These are phyloP conservation scores for Desmophyllum pertusum DNA, from an alignment of 92 coral and sea anemone species.

Conservation along the genomic window DNA sequence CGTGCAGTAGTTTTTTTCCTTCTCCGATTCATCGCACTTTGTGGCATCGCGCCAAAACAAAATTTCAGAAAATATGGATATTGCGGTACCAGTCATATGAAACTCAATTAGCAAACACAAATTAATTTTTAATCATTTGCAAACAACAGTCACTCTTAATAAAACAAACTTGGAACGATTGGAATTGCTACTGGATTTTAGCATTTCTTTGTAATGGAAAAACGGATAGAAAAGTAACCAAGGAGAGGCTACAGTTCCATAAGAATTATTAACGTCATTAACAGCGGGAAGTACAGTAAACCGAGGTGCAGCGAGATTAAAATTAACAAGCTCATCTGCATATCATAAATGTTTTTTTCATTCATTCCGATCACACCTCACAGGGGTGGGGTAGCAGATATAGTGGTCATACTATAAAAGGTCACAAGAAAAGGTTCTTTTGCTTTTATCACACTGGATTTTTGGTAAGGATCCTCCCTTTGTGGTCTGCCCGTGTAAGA, in stretches of 20 bases:
- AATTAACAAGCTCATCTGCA: not conserved
- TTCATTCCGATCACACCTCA: not conserved
- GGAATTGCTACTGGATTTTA: not conserved
- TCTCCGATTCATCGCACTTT: not conserved
- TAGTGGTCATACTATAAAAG: not conserved
- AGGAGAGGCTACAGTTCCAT: not conserved
- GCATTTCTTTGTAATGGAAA: not conserved
- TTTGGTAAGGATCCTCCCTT: no score
- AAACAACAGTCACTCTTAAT: conserved; percentile 14
- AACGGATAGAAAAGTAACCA: not conserved
- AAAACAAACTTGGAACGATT: not conserved
- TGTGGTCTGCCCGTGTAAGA: no score
- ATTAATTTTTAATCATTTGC: conserved; percentile 45
- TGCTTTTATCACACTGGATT: not conserved
- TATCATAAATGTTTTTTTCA: not conserved
- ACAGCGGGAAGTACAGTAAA: conserved; percentile 2
- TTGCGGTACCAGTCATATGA: conserved; percentile 1
- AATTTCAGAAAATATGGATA: conserved; percentile 2
- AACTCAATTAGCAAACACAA: conserved; percentile 16
- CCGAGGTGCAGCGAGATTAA: not conserved
- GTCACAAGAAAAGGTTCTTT: not conserved
- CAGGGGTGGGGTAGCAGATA: not conserved
- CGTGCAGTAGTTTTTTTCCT: not conserved
- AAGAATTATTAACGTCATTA: not conserved
- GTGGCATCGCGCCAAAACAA: conserved; percentile 6